A percentile compares a stretch with the other conserved stretches of the same genome.
Evolutionary conservation across 2,888 invertebrate genomes (phyloP).

Genomic region (Dicyrtoma fusca): DNA sequence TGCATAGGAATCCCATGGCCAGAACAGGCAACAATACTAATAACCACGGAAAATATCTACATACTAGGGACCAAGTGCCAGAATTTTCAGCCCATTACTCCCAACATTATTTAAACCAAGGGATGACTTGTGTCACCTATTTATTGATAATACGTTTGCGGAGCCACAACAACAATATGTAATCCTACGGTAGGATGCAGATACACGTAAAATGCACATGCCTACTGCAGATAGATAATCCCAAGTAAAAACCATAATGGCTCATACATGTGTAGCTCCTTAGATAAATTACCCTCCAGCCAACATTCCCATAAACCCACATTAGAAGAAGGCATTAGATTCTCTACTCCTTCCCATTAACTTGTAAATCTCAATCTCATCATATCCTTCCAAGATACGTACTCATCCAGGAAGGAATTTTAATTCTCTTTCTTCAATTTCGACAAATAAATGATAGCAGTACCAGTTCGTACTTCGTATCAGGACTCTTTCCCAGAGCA

Average conservation of each 20-base stretch:
- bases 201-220: too few relatives aligned
- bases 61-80: background rate
- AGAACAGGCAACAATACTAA: too few relatives aligned
- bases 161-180: too few relatives aligned
- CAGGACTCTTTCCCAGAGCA: too few relatives aligned
- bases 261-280: constrained; percentile 9
- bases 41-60: too few relatives aligned
- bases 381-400: constrained; percentile 2
- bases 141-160: too few relatives aligned
- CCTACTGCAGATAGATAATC: background rate
- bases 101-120: constrained; percentile 10
- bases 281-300: constrained; percentile 15
- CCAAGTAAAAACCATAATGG: background rate
- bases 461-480: too few relatives aligned
- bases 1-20: too few relatives aligned
- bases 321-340: background rate
- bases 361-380: background rate
- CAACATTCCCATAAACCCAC: background rate
- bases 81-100: constrained; percentile 20
- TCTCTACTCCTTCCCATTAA: background rate
- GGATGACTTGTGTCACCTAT: constrained; percentile 7
- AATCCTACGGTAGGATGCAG: too few relatives aligned
- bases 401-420: constrained; percentile 7
- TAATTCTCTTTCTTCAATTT: constrained; percentile 7
- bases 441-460: too few relatives aligned